phyloP scores from a whole-genome alignment of 2,113 vertebrate genomes.

The Zapornia atra region DNA sequence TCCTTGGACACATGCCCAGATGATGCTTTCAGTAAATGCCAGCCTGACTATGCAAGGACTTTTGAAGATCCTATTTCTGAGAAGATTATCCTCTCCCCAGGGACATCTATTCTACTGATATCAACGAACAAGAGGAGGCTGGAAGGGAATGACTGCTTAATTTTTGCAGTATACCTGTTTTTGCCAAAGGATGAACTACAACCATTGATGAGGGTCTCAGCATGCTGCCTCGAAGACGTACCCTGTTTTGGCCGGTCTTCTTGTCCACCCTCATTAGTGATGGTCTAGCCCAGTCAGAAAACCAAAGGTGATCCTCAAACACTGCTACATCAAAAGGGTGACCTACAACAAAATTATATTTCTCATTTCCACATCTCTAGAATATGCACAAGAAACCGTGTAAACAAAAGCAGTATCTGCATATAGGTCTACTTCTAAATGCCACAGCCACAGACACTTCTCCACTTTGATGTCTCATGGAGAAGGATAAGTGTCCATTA shows the following conservation, averaged over 20 bases:
- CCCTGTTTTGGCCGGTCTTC: conserved; percentile 80
- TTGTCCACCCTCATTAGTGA: conserved; percentile 85
- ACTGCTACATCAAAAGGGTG: conserved; percentile 85
- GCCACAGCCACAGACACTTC: not conserved
- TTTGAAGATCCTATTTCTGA: not conserved
- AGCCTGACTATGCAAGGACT: not conserved
- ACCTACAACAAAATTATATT: conserved; percentile 72
- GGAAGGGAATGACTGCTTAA: conserved; percentile 25
- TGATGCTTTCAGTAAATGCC: not conserved
- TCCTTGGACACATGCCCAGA: not conserved
- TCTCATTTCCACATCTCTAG: not conserved
- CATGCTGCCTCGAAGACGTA: conserved; percentile 81
- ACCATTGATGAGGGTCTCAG: conserved; percentile 86
- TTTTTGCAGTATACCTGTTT: conserved; percentile 84
- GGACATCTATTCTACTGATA: not conserved
- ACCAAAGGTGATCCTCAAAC: conserved; percentile 90
- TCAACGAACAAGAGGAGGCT: not conserved
- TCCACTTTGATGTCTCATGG: not conserved
- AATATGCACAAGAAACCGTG: not conserved
- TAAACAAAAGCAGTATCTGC: not conserved
- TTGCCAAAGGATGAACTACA: conserved; percentile 89
- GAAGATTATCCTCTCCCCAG: not conserved
- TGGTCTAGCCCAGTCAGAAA: conserved; percentile 83
- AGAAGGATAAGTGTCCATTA: rapidly evolving
- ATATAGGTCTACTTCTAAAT: not conserved